Evolutionary conservation across 2,888 invertebrate species (phyloP), one percentile per base, ranked within the genome.

Genomic region (Hemicrepidius hirtus): DNA sequence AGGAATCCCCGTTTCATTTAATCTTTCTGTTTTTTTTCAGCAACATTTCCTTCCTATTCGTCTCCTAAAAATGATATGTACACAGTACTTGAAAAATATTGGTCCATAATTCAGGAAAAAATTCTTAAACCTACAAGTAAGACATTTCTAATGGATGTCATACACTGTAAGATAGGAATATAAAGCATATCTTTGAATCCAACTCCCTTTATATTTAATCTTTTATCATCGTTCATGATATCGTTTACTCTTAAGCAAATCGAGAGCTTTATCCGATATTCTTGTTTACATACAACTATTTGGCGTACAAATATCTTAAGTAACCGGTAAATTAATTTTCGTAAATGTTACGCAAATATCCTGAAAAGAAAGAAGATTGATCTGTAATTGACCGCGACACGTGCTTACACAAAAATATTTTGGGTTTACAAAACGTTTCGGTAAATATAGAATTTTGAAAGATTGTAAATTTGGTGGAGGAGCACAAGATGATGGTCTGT

Each of bases 281-380:
- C 20, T 57, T 66, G 57, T 66, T 66, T 66, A 66, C 66, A n/a
- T 21, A 10, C 37, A 28, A 53, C 28, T 46, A 66, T 55, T 66
- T 41, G 41, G 28, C 7, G 66, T 57, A 32, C 32, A 66, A 57
- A 64, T 37, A 64, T 16, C 32, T 12, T 40, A 64, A 37, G 37
- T 53, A 50, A 10, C 46, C 40, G 37, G 37, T 50, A 64, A 64
- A 50, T 64, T 50, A 64, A 50, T 64, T 64, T 49, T 20, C 3
- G 20, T 18, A 40, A 24, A 62, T 59, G 55, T n/a, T 40, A 40
- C 40, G 40, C 40, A 40, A 40, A 40, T 40, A 40, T 40, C 40
- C 13, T 40, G 32, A 32, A 32, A 32, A 32, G 7, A 32, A 32
- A 40, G 40, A 37, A 10, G 2, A 37, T 4, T 37, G 37, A 40